Evolutionary conservation across 2,797 vertebrate species (phyloP).

Genomic region (Bufotes viridis): DNA sequence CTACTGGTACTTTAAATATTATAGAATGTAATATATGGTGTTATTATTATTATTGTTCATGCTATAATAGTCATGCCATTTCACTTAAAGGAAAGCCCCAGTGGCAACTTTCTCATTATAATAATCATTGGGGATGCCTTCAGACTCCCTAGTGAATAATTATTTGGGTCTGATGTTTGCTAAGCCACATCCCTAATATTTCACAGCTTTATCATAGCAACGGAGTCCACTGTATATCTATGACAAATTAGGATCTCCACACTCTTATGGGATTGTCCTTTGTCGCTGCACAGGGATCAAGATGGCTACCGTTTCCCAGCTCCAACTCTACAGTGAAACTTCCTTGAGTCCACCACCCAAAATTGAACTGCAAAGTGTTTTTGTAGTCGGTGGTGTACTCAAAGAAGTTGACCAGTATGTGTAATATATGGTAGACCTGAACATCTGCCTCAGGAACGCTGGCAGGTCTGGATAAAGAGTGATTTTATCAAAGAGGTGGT

Average conservation of each 20-base stretch:
- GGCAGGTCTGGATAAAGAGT: too few species aligned
- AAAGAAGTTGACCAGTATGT: too few species aligned
- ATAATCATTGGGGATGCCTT: not conserved
- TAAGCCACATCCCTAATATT: not conserved
- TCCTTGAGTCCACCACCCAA: too few species aligned
- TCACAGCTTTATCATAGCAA: not conserved
- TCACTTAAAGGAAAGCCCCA: not conserved
- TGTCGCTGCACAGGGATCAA: not conserved
- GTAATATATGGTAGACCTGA: too few species aligned
- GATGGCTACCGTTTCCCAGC: not conserved
- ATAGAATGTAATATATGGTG: not conserved
- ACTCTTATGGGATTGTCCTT: not conserved
- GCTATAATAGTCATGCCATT: not conserved
- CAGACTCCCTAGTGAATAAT: constrained; percentile 2
- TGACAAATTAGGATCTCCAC: not conserved
- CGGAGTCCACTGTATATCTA: not conserved
- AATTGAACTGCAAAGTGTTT: too few species aligned
- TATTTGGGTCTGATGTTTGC: not conserved
- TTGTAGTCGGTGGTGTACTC: too few species aligned
- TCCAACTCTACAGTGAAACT: too few species aligned
- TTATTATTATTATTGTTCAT: not conserved
- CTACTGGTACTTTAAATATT: too few species aligned
- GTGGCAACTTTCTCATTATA: not conserved
- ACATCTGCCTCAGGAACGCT: too few species aligned
- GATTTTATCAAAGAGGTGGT: too few species aligned